Conservation (phyloP, 30 jellyfish, hydroid and myxozoan genomes). For the Rhopilema esculentum region DNA sequence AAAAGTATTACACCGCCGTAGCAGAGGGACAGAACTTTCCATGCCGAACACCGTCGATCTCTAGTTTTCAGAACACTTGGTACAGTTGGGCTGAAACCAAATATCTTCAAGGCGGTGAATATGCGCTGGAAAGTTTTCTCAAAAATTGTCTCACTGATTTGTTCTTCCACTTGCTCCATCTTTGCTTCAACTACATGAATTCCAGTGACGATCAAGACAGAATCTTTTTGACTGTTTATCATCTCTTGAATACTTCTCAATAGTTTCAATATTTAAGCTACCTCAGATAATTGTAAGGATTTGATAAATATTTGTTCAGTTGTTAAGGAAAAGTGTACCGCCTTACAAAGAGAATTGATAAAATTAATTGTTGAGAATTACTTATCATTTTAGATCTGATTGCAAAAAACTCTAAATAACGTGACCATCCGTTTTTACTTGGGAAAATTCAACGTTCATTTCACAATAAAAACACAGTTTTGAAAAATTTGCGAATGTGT, state of each 20-base stretch:
- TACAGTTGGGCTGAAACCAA: conserved; percentile 2
- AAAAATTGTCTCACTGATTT: background rate
- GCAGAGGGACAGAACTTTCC: background rate
- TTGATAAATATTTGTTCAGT: background rate
- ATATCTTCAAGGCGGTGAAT: background rate
- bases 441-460: no score
- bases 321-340: no score
- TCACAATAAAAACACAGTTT: no score
- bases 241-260: background rate
- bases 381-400: no score
- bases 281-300: background rate
- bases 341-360: no score
- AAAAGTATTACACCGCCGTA: background rate
- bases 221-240: no score
- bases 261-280: background rate
- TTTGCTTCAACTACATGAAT: background rate
- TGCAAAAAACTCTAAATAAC: no score
- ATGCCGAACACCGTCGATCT: background rate
- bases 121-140: background rate
- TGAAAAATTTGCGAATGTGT: no score
- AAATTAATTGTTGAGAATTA: no score
- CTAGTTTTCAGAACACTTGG: background rate
- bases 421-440: no score
- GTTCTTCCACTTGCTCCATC: background rate
- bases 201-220: no score